Evolutionary conservation across 2,113 vertebrate species (phyloP).

Genomic region (Trochalopteron elliotii): DNA sequence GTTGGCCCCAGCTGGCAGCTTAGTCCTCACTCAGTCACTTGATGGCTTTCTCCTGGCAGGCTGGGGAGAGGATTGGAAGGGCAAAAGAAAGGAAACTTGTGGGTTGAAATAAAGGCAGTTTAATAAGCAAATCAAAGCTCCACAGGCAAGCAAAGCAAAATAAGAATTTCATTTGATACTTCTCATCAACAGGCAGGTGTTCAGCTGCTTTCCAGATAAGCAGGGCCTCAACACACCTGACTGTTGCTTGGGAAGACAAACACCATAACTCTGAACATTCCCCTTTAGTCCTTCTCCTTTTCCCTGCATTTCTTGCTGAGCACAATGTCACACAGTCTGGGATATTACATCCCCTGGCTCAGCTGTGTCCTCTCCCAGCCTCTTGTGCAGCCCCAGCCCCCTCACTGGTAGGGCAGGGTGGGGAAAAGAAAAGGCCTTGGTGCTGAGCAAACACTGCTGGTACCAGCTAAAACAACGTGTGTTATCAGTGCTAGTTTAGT

Average conservation of each 20-base stretch:
- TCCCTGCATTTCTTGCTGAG: background rate
- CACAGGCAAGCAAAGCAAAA: background rate
- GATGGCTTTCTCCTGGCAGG: background rate
- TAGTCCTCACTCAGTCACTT: background rate
- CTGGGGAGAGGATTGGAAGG: background rate
- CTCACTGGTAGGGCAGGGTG: background rate
- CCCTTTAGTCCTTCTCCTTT: background rate
- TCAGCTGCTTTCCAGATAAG: background rate
- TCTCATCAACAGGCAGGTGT: background rate
- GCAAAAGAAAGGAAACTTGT: background rate
- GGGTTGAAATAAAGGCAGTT: background rate
- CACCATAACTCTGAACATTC: background rate
- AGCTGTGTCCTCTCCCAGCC: background rate
- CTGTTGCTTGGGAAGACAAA: background rate
- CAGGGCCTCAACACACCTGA: fast-evolving
- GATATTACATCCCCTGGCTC: background rate
- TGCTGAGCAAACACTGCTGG: background rate
- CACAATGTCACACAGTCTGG: fast-evolving
- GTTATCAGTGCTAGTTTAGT: background rate
- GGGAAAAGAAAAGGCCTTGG: background rate
- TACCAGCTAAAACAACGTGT: background rate
- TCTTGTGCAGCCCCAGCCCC: background rate
- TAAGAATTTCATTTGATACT: background rate
- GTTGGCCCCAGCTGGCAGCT: background rate
- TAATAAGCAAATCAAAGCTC: background rate